Base-by-base conservation (phyloP, 2,797 vertebrate genomes). In the Cossypha caffra region DNA sequence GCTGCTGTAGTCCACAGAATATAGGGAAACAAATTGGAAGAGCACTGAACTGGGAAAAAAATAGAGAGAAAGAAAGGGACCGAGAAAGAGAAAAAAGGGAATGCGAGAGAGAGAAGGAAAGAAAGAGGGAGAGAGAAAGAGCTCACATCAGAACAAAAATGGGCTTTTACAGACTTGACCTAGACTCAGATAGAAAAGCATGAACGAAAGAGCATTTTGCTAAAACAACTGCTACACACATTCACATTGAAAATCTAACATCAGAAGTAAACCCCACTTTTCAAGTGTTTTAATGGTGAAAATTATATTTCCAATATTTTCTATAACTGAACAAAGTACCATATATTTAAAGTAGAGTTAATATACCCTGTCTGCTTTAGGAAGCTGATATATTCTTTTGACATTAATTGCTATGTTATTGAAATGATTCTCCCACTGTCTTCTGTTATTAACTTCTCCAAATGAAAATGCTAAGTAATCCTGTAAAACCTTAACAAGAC, bases 41-140 rank as follows among this genome's bases (percentile, higher is more conserved):
- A 59, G 4, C 29, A 35, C 6, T 64, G 5, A 7, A 42, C 3
- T 35, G 21, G 28, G 40, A 33, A 48, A 48, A 35, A n/a, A 8
- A 50, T 1, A 26, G 3, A 37, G 10, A 28, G 8, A 48, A 11
- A 72, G 12, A n/a, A 55, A 35, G 12, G 5, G n/a, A 76, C 5
- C 0, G 1, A 73, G 19, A 71, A 63, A n/a, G 3, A 47, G 11
- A 25, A 7, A 66, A 29, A 51, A 17, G 5, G 3, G 7, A 4
- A 26, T 4, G 3, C 4, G 11, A 16, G 18, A 19, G 12, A 13
- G 13, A 6, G 3, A 15, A 35, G 7, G 11, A 19, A 24, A 33
- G 21, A 9, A 29, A 11, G 26, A 21, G 13, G 5, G 4, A 16
- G 23, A n/a, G 13, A 59, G 8, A 52, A 38, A 33, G 23, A 23